Percentiles rank a stretch among this genome's conserved stretches.
Conservation (phyloP, 2,888 invertebrate species). For the Cancer borealis region DNA sequence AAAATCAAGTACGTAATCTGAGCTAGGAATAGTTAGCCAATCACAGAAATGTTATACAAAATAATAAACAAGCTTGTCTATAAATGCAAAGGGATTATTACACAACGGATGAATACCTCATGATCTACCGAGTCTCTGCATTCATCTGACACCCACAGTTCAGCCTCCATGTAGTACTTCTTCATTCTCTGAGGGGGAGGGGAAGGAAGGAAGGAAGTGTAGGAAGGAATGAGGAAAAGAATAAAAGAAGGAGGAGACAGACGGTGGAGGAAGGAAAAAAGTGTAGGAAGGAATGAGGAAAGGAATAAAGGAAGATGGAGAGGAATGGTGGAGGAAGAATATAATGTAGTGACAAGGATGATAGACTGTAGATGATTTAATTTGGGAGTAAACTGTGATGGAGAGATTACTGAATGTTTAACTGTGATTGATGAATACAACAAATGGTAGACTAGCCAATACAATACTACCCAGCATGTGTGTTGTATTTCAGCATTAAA, state of each 20-base stretch:
- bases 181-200: constrained; percentile 71
- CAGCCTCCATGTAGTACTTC: constrained; percentile 74
- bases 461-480: not conserved
- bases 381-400: not conserved
- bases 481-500: not conserved
- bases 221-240: constrained; percentile 20
- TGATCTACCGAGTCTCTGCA: constrained; percentile 70
- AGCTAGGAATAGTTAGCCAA: not conserved
- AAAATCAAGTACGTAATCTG: not conserved
- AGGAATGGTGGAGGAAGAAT: not conserved
- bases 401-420: not conserved
- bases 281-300: not conserved
- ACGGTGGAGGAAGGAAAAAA: not conserved
- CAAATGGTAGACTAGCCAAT: no score
- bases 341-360: not conserved
- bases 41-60: not conserved
- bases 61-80: not conserved
- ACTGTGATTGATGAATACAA: not conserved
- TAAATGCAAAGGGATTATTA: constrained; percentile 18
- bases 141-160: constrained; percentile 72
- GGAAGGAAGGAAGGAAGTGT: not conserved
- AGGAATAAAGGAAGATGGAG: not conserved
- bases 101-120: constrained; percentile 57
- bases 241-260: not conserved
- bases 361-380: not conserved